Evolutionary conservation across 2,888 invertebrate genomes (phyloP).

Genomic region (Synergus gifuensis): DNA sequence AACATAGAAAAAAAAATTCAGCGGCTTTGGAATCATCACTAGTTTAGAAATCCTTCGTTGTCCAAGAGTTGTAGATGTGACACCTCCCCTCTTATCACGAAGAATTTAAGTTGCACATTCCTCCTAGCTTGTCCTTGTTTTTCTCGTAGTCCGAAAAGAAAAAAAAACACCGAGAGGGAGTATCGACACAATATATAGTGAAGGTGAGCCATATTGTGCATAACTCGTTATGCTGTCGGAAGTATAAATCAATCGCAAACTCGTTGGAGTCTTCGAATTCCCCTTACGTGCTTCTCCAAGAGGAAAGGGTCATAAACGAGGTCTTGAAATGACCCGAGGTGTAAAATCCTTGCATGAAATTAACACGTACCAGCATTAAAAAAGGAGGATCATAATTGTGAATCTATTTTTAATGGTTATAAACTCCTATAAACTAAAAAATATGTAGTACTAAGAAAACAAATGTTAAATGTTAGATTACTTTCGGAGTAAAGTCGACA

Average conservation of each 20-base stretch:
- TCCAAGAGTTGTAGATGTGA: no score
- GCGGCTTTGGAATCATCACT: no score
- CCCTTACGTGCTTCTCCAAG: conserved; percentile 7
- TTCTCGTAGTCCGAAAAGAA: background rate
- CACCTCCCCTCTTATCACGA: no score
- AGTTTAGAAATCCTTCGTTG: no score
- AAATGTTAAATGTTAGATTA: background rate
- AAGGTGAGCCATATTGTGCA: conserved; percentile 50
- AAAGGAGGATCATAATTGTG: background rate
- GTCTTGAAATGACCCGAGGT: conserved; percentile 24
- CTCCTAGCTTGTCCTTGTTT: background rate
- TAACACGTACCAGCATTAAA: conserved; percentile 18
- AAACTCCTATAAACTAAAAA: background rate
- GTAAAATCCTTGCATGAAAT: conserved; percentile 8
- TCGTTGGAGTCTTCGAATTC: conserved; percentile 1
- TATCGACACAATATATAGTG: conserved; percentile 41
- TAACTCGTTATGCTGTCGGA: conserved; percentile 73
- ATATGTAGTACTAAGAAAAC: no score
- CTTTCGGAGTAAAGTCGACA: background rate
- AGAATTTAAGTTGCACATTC: no score
- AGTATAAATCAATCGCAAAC: conserved; percentile 73
- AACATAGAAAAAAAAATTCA: no score
- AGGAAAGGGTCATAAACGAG: conserved; percentile 53
- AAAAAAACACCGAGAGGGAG: background rate
- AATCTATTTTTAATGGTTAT: background rate